phyloP scores from a whole-genome alignment of 1,140 invertebrate species.

The Tetragonula clypearis region DNA sequence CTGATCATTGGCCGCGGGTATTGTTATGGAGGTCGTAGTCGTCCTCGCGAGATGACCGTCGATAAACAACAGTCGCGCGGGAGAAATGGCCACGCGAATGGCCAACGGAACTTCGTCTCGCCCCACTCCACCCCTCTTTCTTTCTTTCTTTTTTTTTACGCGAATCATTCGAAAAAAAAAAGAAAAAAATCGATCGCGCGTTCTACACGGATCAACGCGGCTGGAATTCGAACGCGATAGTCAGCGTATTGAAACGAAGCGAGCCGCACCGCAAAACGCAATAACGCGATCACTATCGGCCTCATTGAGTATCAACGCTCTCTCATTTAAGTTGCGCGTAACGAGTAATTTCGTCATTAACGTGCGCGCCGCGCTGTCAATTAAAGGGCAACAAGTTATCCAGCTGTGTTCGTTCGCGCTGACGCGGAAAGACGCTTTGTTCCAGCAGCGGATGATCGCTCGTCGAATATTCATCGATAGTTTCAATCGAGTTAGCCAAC shows the following conservation, averaged over 20 bases:
- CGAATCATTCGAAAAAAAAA: neutral
- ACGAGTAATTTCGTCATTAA: conserved; percentile 46
- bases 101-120: too few relatives aligned
- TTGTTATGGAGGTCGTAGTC: neutral
- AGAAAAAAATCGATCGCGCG: neutral
- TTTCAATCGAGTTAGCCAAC: conserved; percentile 2
- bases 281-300: neutral
- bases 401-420: neutral
- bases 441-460: neutral
- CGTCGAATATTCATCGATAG: conserved; percentile 14
- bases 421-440: conserved; percentile 11
- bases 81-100: too few relatives aligned
- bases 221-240: neutral
- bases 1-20: neutral
- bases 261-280: neutral
- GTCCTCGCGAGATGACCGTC: neutral
- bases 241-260: neutral
- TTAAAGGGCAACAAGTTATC: conserved; percentile 46
- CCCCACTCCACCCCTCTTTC: too few relatives aligned
- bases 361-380: neutral
- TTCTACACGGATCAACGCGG: neutral
- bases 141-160: neutral
- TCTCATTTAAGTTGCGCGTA: conserved; percentile 9
- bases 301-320: neutral
- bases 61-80: neutral